Evolutionary conservation across 1,140 invertebrate genomes (phyloP).

Genomic region (Apolygus lucorum): DNA sequence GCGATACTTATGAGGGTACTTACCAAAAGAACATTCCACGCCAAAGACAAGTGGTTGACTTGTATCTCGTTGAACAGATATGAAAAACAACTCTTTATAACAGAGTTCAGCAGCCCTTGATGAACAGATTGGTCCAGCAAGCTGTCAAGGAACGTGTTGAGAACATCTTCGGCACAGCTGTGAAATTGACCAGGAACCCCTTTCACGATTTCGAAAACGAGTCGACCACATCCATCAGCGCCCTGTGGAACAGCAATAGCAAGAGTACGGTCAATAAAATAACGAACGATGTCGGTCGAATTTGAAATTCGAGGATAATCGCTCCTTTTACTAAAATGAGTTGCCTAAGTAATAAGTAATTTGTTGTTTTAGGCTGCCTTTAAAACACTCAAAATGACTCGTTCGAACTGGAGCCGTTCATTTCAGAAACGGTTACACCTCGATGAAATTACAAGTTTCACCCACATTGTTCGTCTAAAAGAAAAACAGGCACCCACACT

Average conservation of each 20-base stretch:
- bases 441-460: too few species aligned
- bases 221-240: conserved; percentile 62
- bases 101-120: conserved; percentile 1
- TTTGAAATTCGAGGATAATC: too few species aligned
- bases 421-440: too few species aligned
- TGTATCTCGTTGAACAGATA: conserved; percentile 24
- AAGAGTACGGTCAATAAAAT: not conserved
- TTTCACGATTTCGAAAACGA: conserved; percentile 77
- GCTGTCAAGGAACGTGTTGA: conserved; percentile 8
- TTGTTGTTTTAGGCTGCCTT: too few species aligned
- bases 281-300: not conserved
- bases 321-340: too few species aligned
- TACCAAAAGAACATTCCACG: conserved; percentile 33
- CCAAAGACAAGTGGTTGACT: conserved; percentile 20
- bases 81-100: conserved; percentile 1
- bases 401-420: too few species aligned
- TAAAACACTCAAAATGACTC: too few species aligned
- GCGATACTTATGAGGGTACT: conserved; percentile 1
- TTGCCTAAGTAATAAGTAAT: too few species aligned
- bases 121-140: conserved; percentile 11
- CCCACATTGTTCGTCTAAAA: too few species aligned
- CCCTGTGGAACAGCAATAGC: conserved; percentile 42
- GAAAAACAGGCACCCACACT: too few species aligned
- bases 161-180: conserved; percentile 50
- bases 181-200: conserved; percentile 75